Conservation (phyloP, 2,797 vertebrate genomes). For the Lacerta bilineata region DNA sequence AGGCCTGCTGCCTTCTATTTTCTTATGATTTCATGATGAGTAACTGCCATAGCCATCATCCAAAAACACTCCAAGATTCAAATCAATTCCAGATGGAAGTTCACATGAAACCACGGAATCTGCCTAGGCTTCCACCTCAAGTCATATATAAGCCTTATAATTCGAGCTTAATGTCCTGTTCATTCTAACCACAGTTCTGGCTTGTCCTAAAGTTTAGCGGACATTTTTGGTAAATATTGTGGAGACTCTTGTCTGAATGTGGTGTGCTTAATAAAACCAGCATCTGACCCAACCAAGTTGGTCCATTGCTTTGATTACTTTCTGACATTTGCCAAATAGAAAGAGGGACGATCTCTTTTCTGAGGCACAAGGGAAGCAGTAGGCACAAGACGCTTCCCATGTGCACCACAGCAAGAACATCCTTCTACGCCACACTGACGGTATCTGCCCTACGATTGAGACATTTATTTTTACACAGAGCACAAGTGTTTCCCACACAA, state of each 20-base stretch:
- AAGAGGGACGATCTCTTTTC: not conserved
- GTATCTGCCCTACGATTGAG: not conserved
- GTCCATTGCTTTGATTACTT: slow-evolving; percentile 51
- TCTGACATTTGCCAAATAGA: not conserved
- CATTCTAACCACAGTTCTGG: slow-evolving; percentile 68
- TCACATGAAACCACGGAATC: slow-evolving; percentile 67
- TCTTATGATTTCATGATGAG: slow-evolving; percentile 57
- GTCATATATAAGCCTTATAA: slow-evolving; percentile 60
- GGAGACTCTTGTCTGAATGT: slow-evolving; percentile 49
- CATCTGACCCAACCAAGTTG: slow-evolving; percentile 52
- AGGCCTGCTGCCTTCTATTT: slow-evolving; percentile 60
- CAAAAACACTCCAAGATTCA: slow-evolving; percentile 59
- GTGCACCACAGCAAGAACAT: not conserved
- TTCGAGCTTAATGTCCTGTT: slow-evolving; percentile 62
- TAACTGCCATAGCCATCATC: slow-evolving; percentile 48
- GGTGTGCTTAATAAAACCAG: slow-evolving; percentile 49
- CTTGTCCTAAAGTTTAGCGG: slow-evolving; percentile 60
- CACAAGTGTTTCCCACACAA: not conserved
- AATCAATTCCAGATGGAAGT: slow-evolving; percentile 68
- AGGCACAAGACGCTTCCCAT: not conserved
- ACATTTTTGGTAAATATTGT: slow-evolving; percentile 44
- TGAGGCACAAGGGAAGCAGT: not conserved
- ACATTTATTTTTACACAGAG: not conserved
- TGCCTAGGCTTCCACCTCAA: slow-evolving; percentile 59
- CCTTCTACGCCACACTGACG: not conserved